Conservation (phyloP, 1,140 invertebrate species). For the Andricus grossulariae region DNA sequence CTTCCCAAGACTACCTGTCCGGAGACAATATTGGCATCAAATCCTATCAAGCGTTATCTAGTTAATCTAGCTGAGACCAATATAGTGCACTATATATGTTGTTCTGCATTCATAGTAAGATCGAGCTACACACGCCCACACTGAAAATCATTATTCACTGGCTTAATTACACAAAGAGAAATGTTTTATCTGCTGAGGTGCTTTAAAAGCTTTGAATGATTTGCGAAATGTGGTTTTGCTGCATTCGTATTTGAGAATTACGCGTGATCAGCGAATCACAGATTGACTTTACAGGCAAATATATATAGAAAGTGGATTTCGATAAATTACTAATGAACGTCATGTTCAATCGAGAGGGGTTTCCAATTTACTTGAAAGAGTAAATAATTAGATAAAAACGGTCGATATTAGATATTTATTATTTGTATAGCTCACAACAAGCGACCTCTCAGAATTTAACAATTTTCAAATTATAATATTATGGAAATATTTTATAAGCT, state of each 20-base stretch:
- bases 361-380: constrained; percentile 5
- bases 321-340: constrained; percentile 22
- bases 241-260: constrained; percentile 12
- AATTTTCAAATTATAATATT: no score
- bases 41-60: constrained; percentile 40
- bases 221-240: constrained; percentile 20
- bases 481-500: no score
- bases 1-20: constrained; percentile 24
- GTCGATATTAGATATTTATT: no score
- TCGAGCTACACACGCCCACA: no score
- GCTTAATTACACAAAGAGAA: constrained; percentile 2
- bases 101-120: no score
- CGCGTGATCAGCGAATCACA: background rate
- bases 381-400: background rate
- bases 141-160: background rate
- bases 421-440: no score
- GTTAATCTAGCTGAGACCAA: constrained; percentile 40
- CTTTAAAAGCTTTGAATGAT: constrained; percentile 22
- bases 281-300: constrained; percentile 14
- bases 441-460: no score
- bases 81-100: constrained; percentile 13
- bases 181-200: background rate
- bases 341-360: background rate
- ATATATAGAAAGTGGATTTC: constrained; percentile 9
- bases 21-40: constrained; percentile 45